Percentiles rank a stretch among this genome's conserved stretches.
Evolutionary conservation across 2,797 vertebrate genomes (phyloP).

Genomic region (Sebastes nivosus): DNA sequence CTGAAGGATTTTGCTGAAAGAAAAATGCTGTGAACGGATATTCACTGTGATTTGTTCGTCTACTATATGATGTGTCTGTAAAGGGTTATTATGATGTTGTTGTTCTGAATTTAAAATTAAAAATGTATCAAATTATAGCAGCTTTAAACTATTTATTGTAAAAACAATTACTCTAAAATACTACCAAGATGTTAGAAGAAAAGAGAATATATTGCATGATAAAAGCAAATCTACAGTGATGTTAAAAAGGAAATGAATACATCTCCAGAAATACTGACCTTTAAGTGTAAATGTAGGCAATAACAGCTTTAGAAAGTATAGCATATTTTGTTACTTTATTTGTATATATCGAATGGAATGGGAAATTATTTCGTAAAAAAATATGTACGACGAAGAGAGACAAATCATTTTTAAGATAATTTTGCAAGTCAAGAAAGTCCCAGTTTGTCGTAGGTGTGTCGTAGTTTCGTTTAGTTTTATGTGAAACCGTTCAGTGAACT

Average conservation of each 20-base stretch:
- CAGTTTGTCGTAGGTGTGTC: background rate
- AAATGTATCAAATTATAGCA: background rate
- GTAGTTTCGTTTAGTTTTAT: background rate
- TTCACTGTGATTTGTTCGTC: background rate
- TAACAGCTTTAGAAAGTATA: background rate
- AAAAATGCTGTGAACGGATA: conserved; percentile 10
- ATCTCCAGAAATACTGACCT: background rate
- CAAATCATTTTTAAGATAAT: no score
- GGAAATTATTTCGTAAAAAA: no score
- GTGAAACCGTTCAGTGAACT: background rate
- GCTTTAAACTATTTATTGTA: background rate
- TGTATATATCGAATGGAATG: no score
- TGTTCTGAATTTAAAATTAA: conserved; percentile 7
- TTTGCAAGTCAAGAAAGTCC: background rate
- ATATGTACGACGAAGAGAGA: no score
- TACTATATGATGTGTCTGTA: background rate
- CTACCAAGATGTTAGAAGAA: background rate
- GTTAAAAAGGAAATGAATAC: background rate
- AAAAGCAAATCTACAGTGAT: background rate
- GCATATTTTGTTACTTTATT: no score
- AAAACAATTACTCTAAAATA: background rate
- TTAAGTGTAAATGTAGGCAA: background rate
- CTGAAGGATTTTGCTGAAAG: background rate
- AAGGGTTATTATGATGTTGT: background rate
- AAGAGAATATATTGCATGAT: background rate